These are phyloP conservation scores for Paratrypauchen microcephalus DNA, from an alignment of 2,797 vertebrate species.

Conservation along the genomic window DNA sequence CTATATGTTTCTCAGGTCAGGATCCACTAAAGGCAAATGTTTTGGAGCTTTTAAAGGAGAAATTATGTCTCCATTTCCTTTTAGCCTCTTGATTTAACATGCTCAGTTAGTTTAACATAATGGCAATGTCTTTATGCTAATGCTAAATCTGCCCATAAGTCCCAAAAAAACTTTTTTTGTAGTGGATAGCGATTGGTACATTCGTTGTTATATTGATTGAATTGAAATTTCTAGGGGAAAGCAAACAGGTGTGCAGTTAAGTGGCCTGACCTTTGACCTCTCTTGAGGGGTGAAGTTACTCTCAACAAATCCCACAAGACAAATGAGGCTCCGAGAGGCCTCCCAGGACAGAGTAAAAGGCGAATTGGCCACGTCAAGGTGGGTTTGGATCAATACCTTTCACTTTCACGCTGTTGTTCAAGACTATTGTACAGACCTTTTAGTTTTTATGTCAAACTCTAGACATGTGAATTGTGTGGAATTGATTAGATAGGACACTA, in stretches of 20 bases:
- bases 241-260: slow-evolving; percentile 1
- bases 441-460: slow-evolving; percentile 8
- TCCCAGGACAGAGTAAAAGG: slow-evolving; percentile 21
- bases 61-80: neutral
- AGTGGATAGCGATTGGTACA: neutral
- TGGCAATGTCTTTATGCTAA: neutral
- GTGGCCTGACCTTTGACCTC: slow-evolving; percentile 8
- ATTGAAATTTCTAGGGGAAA: slow-evolving; percentile 5
- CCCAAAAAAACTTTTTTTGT: neutral
- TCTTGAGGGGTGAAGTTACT: slow-evolving; percentile 13
- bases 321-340: slow-evolving; percentile 32
- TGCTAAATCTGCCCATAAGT: neutral
- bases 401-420: slow-evolving; percentile 17
- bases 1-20: neutral
- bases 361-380: slow-evolving; percentile 44
- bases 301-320: neutral
- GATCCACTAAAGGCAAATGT: neutral
- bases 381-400: slow-evolving; percentile 46
- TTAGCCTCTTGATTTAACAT: neutral
- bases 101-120: neutral
- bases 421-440: neutral
- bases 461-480: slow-evolving; percentile 17
- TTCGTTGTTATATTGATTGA: neutral
- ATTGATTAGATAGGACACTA: neutral
- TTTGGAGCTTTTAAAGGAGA: neutral